Conservation (phyloP, 1,140 invertebrate genomes). For the Radopholus similis region DNA sequence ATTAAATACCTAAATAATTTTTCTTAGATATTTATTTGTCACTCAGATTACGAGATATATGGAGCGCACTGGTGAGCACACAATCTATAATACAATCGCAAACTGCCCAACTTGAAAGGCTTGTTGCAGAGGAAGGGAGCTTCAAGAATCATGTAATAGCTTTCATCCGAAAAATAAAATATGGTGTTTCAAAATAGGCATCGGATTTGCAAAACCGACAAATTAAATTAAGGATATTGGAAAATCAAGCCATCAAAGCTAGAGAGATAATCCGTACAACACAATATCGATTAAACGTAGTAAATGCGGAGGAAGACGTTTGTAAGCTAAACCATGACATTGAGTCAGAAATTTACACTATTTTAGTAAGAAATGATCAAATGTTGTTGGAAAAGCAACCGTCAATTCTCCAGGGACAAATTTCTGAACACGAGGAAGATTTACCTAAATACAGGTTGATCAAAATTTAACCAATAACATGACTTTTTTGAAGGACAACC, state of each 20-base stretch:
- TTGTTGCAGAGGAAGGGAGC: constrained; percentile 12
- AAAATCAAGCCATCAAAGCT: neutral
- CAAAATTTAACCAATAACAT: constrained; percentile 13
- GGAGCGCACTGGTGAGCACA: neutral
- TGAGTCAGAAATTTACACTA: too few relatives aligned
- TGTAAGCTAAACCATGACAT: neutral
- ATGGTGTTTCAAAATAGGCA: constrained; percentile 6
- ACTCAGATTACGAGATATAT: constrained; percentile 9
- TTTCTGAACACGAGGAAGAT: neutral
- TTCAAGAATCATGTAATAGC: constrained; percentile 26
- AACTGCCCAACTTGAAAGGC: constrained; percentile 7
- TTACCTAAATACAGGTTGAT: neutral
- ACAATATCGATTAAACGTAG: neutral
- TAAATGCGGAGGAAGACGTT: neutral
- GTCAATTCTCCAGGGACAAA: neutral
- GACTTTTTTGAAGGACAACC: constrained; percentile 21
- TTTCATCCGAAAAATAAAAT: neutral
- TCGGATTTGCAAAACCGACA: constrained; percentile 27
- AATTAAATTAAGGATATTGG: constrained; percentile 5
- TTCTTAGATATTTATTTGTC: neutral
- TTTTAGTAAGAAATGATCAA: too few relatives aligned
- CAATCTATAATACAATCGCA: neutral
- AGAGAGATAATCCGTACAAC: constrained; percentile 9
- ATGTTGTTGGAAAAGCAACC: neutral
- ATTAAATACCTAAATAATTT: neutral